Evolutionary conservation across 2,888 invertebrate species (phyloP), one percentile per base, ranked within the genome.

Genomic region (Metalampra italica): DNA sequence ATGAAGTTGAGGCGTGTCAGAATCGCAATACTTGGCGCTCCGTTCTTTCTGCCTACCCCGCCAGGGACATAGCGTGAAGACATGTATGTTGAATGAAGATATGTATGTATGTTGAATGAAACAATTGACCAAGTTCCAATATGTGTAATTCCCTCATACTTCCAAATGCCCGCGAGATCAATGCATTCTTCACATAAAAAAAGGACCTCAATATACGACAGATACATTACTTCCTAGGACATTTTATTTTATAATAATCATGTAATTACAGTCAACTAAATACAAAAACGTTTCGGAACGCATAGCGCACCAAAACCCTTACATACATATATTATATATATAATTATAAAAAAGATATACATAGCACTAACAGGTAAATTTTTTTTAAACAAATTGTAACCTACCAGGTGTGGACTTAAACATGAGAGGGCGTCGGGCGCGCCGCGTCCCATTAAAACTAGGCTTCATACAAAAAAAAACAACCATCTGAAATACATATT

Each of bases 181-280:
- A 71, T 70, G 79, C 84, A 84, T 84, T 83, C 80, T 79, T 79
- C 82, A 83, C 85, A 82, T 83, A 86, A 83, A 86, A 68, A 88
- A 87, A 82, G 78, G 81, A 74, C 74, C 82, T 80, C 71, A 77
- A 76, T 81, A 80, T 71, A 71, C 64, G 62, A 66, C 66, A 64
- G 71, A 80, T 78, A 77, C 72, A 76, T 76, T 79, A 82, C 75
- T 79, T 81, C 77, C 80, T 82, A 82, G 72, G 75, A 81, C 80
- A 74, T 69, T 66, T 68, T 68, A 66, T 74, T 78, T 73, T 69
- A 76, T 77, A 75, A 77, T 82, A 79, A 78, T 76, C 77, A 73
- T 84, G 73, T 86, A 87, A 88, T 87, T 88, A 88, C 88, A 78
- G 80, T 80, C 79, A 83, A 88, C 86, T 88, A 88, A 88, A 87